phyloP scores from a whole-genome alignment of 2,113 vertebrate species.

The Petrocephalus microphthalmus region DNA sequence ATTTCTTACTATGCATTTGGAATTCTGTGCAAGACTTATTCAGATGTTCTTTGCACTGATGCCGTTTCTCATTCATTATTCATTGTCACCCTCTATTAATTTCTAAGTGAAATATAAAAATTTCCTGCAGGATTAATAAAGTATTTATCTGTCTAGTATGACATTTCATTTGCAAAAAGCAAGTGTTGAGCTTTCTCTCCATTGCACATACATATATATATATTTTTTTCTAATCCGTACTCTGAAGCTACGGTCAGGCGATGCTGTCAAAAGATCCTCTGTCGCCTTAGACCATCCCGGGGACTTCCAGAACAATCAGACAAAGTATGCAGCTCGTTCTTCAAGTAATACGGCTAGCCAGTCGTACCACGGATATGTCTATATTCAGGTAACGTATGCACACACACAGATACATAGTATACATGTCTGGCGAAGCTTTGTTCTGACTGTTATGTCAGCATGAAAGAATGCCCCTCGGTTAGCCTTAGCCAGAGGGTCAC shows the following conservation, averaged over 20 bases:
- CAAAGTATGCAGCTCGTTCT: background rate
- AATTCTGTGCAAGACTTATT: background rate
- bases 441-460: slow-evolving; percentile 35
- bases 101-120: background rate
- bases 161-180: background rate
- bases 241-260: background rate
- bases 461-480: slow-evolving; percentile 57
- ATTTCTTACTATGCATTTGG: background rate
- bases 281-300: background rate
- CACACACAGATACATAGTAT: background rate
- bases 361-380: background rate
- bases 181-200: background rate
- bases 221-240: background rate
- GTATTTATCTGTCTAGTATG: background rate
- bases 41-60: background rate
- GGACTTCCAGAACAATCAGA: background rate
- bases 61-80: background rate
- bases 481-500: slow-evolving; percentile 56
- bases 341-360: background rate
- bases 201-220: background rate
- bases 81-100: background rate
- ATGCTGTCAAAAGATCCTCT: background rate
- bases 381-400: background rate
- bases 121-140: background rate
- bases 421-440: background rate